These are phyloP conservation scores for Gorsachius magnificus DNA, from an alignment of 2,797 vertebrate species.

Conservation along the genomic window DNA sequence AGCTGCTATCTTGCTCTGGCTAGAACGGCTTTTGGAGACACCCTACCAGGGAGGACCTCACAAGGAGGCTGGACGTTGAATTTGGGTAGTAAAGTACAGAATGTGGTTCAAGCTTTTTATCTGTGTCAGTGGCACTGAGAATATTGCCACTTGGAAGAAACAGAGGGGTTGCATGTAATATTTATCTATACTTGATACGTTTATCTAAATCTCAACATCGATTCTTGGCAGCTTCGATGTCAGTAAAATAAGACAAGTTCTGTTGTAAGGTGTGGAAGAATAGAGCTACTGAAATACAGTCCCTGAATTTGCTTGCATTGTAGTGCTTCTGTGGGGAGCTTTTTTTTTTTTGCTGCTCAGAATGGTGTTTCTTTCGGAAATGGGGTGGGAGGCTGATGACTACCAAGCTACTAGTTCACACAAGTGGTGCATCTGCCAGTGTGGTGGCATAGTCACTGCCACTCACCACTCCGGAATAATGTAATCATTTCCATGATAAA, in stretches of 20 bases:
- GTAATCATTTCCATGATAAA: background rate
- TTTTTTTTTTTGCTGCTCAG: background rate
- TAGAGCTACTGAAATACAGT: background rate
- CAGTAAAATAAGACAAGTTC: background rate
- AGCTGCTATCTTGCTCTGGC: background rate
- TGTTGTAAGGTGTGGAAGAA: background rate
- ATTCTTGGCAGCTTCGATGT: background rate
- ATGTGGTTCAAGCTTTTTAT: background rate
- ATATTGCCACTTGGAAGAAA: background rate
- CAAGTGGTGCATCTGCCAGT: background rate
- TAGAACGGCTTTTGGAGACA: background rate
- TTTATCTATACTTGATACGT: background rate
- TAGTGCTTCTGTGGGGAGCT: background rate
- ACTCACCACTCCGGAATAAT: background rate
- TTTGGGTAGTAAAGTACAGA: background rate
- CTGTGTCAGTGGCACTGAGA: background rate
- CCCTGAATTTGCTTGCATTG: background rate
- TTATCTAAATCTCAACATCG: background rate
- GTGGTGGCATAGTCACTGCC: background rate
- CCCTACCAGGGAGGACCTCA: background rate
- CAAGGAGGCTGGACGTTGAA: background rate
- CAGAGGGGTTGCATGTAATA: background rate
- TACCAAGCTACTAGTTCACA: background rate
- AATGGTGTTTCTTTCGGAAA: background rate
- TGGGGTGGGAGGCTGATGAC: background rate